Evolutionary conservation across 2,113 vertebrate genomes (phyloP), one percentile per base, ranked within the genome.

Genomic region (Erythrocercus mccallii): DNA sequence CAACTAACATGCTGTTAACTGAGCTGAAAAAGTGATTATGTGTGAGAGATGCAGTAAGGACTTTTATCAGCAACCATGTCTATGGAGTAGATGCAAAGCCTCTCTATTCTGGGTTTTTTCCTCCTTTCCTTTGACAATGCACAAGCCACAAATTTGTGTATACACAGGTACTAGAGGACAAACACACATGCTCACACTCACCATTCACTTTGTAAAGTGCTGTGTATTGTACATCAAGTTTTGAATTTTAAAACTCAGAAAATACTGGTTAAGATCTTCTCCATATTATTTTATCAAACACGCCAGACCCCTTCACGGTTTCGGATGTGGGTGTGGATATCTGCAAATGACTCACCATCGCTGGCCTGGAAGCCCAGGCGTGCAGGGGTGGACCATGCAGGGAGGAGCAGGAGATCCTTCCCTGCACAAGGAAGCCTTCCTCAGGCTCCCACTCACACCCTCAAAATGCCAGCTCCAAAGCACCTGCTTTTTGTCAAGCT

Each of bases 141-240:
- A 57, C 15, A 33, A 83, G 37, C 20, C 50, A 54, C 24, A 56
- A 11, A 17, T 69, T 54, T 50, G 21, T 47, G 23, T n/a, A 48
- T 22, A 50, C 4, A 12, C 21, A 53, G 9, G 8, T 8, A 33
- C 12, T 14, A 33, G 27, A 76, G 33, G 38, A 82, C 15, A 83
- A 82, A 56, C 27, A 58, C 27, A 58, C 7, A 27, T 3, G 8
- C 37, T 64, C 23, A 12, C 40, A 61, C 25, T 61, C 50, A 72
- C 9, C 12, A 12, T 14, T 40, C 38, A 62, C 38, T 91, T 45
- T 27, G 5, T 22, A 20, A 86, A 74, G n/a, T 40, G 19, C 44
- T 86, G 18, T 0, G 0, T 38, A 14, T 5, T 17, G 13, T 16
- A 37, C 9, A 35, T 11, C 18, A 79, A 69, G 33, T 44, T 71